These are phyloP conservation scores for Watsonalla binaria DNA, from an alignment of 2,888 invertebrate species.

Conservation along the genomic window DNA sequence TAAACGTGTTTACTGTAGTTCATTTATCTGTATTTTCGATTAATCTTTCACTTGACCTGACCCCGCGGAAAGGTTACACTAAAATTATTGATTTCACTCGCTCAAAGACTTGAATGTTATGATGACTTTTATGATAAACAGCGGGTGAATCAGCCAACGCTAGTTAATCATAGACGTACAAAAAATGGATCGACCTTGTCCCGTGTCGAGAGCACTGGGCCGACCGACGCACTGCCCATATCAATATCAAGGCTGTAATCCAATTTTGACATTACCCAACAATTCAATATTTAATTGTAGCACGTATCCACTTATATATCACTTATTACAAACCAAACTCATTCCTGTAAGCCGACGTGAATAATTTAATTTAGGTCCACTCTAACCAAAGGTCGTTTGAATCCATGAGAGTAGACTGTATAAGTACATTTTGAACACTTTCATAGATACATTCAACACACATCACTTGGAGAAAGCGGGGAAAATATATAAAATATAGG, in stretches of 20 bases:
- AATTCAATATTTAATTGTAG: conserved; percentile 2
- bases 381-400: background rate
- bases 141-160: conserved; percentile 1
- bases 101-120: background rate
- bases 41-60: background rate
- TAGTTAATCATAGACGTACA: conserved; percentile 2
- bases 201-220: conserved; percentile 9
- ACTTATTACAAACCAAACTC: background rate
- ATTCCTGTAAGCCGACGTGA: background rate
- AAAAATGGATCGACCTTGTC: conserved; percentile 7
- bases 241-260: conserved; percentile 27
- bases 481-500: background rate
- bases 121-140: conserved; percentile 1
- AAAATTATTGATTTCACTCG: background rate
- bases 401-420: background rate
- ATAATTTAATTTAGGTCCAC: background rate
- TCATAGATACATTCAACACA: background rate
- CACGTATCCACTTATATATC: background rate
- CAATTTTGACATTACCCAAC: conserved; percentile 19
- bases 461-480: background rate
- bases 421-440: background rate
- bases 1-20: background rate
- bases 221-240: conserved; percentile 23
- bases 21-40: background rate
- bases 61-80: background rate